A percentile compares a stretch with the other conserved stretches of the same genome.
phyloP scores from a whole-genome alignment of 2,888 invertebrate species.

The Abscondita cerata region DNA sequence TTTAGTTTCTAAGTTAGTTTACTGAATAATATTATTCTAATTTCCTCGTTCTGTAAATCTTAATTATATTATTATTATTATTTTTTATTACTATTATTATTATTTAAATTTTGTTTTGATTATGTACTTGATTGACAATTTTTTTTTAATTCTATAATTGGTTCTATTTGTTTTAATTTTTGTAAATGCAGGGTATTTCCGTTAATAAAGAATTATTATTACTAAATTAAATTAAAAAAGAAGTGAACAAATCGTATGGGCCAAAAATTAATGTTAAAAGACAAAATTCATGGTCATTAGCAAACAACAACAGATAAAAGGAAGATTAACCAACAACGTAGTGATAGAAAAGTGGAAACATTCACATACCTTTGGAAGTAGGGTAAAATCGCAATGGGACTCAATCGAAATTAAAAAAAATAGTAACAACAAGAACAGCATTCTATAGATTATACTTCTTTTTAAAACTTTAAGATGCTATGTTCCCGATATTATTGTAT shows the following conservation, averaged over 20 bases:
- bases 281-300: neutral
- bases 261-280: neutral
- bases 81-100: too few relatives aligned
- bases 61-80: too few relatives aligned
- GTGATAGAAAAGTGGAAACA: neutral
- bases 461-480: conserved; percentile 12
- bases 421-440: neutral
- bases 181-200: too few relatives aligned
- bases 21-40: too few relatives aligned
- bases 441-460: neutral
- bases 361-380: neutral
- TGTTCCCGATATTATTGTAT: conserved; percentile 16
- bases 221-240: too few relatives aligned
- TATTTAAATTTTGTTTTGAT: too few relatives aligned
- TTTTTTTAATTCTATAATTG: too few relatives aligned
- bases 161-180: too few relatives aligned
- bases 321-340: neutral
- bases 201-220: too few relatives aligned
- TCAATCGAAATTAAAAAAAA: neutral
- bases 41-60: too few relatives aligned
- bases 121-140: too few relatives aligned
- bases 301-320: neutral
- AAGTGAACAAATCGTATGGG: neutral
- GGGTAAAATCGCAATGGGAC: neutral
- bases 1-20: too few relatives aligned